Evolutionary conservation across 2,113 vertebrate species (phyloP).

Genomic region (Fregata magnificens): DNA sequence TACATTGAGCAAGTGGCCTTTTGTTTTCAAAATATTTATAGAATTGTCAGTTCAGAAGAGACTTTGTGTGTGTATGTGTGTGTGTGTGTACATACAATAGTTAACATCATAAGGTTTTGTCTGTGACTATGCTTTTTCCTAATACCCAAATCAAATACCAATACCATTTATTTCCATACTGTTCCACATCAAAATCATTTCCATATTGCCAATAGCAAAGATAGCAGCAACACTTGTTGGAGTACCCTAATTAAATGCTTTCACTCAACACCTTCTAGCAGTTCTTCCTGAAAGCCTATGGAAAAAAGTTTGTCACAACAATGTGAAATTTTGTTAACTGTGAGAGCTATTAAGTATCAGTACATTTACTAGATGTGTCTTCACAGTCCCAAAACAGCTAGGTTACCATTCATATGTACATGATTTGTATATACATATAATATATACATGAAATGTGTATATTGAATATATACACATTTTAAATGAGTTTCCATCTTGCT

Average conservation of each 20-base stretch:
- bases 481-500: not conserved
- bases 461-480: not conserved
- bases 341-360: not conserved
- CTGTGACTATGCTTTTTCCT: not conserved
- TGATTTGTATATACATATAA: too few relatives aligned
- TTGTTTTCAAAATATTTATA: not conserved
- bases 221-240: not conserved
- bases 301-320: not conserved
- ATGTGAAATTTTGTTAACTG: not conserved
- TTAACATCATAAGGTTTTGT: rapidly evolving
- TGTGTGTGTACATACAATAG: too few relatives aligned
- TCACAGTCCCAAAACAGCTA: not conserved
- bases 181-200: not conserved
- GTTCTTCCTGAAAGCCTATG: not conserved
- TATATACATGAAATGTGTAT: too few relatives aligned
- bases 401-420: not conserved
- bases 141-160: not conserved
- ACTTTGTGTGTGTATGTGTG: not conserved
- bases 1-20: not conserved
- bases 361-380: not conserved
- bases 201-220: not conserved
- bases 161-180: not conserved
- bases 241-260: not conserved
- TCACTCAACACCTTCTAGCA: not conserved
- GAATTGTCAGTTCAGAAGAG: not conserved